phyloP scores from a whole-genome alignment of 2,797 vertebrate species.

The Falco columbarius region DNA sequence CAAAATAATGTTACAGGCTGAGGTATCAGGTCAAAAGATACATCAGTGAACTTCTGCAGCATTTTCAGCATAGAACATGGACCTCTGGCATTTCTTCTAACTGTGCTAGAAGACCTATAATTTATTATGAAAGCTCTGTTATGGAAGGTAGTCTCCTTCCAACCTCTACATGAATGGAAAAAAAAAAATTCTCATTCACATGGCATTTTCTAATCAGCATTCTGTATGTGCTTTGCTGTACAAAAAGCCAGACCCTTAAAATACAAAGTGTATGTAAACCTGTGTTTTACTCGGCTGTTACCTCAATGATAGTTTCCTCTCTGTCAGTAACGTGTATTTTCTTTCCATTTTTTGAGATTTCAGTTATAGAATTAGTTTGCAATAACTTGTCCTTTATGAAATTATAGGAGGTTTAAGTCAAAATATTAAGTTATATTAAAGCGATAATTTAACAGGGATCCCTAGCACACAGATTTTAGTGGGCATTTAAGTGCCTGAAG shows the following conservation, averaged over 20 bases:
- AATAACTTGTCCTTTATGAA: background rate
- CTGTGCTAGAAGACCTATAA: background rate
- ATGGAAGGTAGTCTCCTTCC: background rate
- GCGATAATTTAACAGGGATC: background rate
- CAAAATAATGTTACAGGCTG: background rate
- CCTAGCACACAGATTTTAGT: background rate
- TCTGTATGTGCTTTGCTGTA: background rate
- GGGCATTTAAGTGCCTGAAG: background rate
- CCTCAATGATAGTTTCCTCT: background rate
- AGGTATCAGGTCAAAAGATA: background rate
- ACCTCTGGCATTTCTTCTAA: background rate
- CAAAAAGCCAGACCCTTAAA: background rate
- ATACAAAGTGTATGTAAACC: background rate
- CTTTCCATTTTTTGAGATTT: background rate
- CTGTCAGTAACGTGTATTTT: background rate
- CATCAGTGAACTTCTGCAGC: background rate
- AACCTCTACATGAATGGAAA: background rate
- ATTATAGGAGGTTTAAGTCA: background rate
- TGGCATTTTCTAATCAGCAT: background rate
- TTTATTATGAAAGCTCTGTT: background rate
- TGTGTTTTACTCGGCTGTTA: background rate
- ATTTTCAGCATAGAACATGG: background rate
- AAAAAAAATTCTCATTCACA: background rate
- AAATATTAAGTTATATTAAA: background rate
- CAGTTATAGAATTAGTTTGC: background rate